Conservation (phyloP, 2,113 vertebrate species). For the Symphodus melops region DNA sequence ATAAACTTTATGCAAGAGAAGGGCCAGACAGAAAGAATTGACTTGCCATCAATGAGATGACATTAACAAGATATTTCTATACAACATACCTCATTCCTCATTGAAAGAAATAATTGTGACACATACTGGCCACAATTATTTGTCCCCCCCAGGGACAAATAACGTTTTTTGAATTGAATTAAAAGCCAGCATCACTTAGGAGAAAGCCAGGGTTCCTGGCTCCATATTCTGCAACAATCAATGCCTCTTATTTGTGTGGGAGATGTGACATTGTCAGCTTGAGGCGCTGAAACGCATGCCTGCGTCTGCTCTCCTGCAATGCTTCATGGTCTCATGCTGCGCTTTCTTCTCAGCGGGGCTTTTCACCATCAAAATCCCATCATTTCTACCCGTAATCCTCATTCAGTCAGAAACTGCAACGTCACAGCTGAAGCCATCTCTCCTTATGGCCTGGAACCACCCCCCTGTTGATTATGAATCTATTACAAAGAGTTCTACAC, state of each 20-base stretch:
- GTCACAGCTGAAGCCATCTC: slow-evolving; percentile 48
- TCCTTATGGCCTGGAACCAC: slow-evolving; percentile 17
- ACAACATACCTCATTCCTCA: slow-evolving; percentile 18
- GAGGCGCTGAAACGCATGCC: slow-evolving; percentile 34
- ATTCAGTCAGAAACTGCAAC: slow-evolving; percentile 42
- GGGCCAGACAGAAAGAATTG: background rate
- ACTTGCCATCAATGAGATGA: slow-evolving; percentile 33
- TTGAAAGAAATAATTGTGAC: too few species aligned
- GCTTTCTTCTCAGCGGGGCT: slow-evolving; percentile 34
- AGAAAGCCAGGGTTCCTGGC: slow-evolving; percentile 30
- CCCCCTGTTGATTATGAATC: slow-evolving; percentile 14
- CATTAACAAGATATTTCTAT: slow-evolving; percentile 34
- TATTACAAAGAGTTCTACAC: slow-evolving; percentile 22
- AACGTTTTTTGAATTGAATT: too few species aligned
- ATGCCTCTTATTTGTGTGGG: slow-evolving; percentile 44
- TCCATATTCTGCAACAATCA: slow-evolving; percentile 46
- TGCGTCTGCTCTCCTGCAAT: slow-evolving; percentile 12
- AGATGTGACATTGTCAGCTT: slow-evolving; percentile 51
- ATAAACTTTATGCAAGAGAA: background rate
- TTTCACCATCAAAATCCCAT: slow-evolving; percentile 60
- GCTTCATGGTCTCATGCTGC: slow-evolving; percentile 44
- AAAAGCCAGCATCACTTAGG: background rate
- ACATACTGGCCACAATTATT: too few species aligned
- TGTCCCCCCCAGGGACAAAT: too few species aligned
- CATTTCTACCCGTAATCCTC: slow-evolving; percentile 55